phyloP scores from a whole-genome alignment of 1,140 invertebrate genomes.

The Bathynomus jamesi region DNA sequence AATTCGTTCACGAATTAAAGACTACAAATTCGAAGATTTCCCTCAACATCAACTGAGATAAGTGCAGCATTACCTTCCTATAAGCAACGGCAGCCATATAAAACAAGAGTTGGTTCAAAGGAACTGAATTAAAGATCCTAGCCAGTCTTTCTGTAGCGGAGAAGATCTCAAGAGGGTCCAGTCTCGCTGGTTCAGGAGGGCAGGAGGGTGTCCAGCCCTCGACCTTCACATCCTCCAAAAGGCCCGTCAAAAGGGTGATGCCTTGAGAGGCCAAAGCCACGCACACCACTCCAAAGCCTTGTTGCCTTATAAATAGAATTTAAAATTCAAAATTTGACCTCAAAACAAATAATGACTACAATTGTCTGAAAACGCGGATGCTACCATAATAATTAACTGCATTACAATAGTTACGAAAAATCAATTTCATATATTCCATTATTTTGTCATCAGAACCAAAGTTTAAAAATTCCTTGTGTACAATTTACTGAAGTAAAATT shows the following conservation, averaged over 20 bases:
- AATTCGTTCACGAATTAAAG: too few relatives aligned
- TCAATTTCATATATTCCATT: too few relatives aligned
- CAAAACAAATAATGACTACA: background rate
- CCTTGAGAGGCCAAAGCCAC: slow-evolving; percentile 69
- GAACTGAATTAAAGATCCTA: slow-evolving; percentile 56
- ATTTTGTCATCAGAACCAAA: too few relatives aligned
- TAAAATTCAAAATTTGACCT: slow-evolving; percentile 12
- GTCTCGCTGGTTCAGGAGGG: slow-evolving; percentile 36
- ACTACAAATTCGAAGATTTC: too few relatives aligned
- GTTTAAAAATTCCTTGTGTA: too few relatives aligned
- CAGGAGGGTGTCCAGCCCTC: slow-evolving; percentile 41
- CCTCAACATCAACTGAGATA: too few relatives aligned
- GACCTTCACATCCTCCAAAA: slow-evolving; percentile 60
- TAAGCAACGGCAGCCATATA: slow-evolving; percentile 80
- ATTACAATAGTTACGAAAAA: too few relatives aligned
- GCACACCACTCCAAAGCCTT: slow-evolving; percentile 71
- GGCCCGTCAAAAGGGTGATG: slow-evolving; percentile 54
- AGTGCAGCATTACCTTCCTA: slow-evolving; percentile 62
- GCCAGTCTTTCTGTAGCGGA: slow-evolving; percentile 60
- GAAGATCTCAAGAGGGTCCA: slow-evolving; percentile 43
- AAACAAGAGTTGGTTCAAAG: slow-evolving; percentile 70
- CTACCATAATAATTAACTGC: too few relatives aligned
- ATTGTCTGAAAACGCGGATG: too few relatives aligned
- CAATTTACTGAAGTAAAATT: too few relatives aligned
- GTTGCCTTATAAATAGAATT: slow-evolving; percentile 51